Percentiles rank a stretch among this genome's conserved stretches.
These are phyloP conservation scores for Pangasius macronema DNA, from an alignment of 2,797 vertebrate species.

Conservation along the genomic window DNA sequence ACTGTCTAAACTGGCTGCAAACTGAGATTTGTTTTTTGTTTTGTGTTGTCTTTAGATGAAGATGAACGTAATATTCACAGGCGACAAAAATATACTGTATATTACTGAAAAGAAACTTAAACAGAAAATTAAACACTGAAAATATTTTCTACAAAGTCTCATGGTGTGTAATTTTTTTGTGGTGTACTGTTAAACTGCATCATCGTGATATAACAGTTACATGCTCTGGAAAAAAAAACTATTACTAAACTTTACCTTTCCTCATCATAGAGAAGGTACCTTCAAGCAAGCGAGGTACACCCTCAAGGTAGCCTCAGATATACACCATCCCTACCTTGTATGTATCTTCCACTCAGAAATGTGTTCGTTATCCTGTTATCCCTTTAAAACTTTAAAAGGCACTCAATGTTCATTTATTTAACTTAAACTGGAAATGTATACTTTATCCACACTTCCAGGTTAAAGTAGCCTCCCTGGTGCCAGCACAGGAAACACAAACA, in stretches of 20 bases:
- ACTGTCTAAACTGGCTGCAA: neutral
- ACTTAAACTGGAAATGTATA: neutral
- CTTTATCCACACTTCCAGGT: neutral
- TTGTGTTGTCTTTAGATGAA: neutral
- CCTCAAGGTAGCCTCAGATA: no score
- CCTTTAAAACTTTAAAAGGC: neutral
- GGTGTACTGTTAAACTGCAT: neutral
- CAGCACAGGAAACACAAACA: no score
- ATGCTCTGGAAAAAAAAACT: neutral
- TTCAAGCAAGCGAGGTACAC: neutral
- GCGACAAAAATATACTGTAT: neutral
- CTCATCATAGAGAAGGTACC: no score
- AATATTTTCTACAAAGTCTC: neutral
- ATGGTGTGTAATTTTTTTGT: neutral
- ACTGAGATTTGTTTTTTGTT: neutral
- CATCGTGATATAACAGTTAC: neutral
- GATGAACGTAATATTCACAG: neutral
- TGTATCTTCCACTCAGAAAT: neutral
- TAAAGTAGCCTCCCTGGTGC: no score
- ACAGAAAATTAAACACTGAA: neutral
- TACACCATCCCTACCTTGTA: no score
- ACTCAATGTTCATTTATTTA: neutral
- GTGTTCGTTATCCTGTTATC: neutral
- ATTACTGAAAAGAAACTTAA: no score
- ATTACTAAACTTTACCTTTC: neutral